Evolutionary conservation across 2,113 vertebrate species (phyloP).

Genomic region (Phalacrocorax carbo): DNA sequence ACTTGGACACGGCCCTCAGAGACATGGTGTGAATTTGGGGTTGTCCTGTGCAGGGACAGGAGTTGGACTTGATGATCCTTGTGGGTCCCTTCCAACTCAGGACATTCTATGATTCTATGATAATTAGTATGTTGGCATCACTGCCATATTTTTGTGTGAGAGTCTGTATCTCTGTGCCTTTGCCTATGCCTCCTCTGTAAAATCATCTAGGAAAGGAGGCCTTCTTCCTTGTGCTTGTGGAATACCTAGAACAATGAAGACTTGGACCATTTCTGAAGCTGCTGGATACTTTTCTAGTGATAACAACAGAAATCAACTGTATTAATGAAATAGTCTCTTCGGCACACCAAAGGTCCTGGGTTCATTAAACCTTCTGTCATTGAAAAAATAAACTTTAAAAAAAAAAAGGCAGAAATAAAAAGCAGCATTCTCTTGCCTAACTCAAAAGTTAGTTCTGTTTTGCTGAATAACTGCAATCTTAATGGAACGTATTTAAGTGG

Average conservation of each 20-base stretch:
- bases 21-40: too few relatives aligned
- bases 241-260: background rate
- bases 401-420: background rate
- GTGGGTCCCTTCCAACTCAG: too few relatives aligned
- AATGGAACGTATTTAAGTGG: background rate
- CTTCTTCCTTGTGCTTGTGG: background rate
- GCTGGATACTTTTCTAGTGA: background rate
- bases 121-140: background rate
- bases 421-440: background rate
- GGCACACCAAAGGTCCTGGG: background rate
- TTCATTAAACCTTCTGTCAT: background rate
- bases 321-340: background rate
- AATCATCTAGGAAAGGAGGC: background rate
- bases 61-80: too few relatives aligned
- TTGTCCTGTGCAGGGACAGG: too few relatives aligned
- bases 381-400: background rate
- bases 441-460: background rate
- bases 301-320: background rate
- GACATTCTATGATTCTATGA: too few relatives aligned
- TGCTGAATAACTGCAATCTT: background rate
- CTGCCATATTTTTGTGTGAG: background rate
- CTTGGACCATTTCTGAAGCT: background rate
- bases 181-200: background rate
- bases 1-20: too few relatives aligned
- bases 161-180: background rate